Conservation (phyloP, 2,113 vertebrate species). For the Meleagris gallopavo region DNA sequence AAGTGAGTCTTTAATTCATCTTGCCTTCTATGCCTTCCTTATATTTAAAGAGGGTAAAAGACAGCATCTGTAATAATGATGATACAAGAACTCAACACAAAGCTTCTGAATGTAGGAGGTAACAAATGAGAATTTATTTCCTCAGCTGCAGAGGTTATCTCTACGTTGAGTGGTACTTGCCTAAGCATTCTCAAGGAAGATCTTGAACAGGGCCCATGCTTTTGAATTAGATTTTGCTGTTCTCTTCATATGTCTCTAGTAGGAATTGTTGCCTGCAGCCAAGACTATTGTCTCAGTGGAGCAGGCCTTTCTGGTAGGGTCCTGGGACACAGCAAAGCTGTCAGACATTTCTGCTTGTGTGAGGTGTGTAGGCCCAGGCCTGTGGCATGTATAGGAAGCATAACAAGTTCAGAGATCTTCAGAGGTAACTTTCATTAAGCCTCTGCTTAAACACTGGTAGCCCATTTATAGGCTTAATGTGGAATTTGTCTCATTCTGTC, state of each 20-base stretch:
- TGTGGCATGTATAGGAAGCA: background rate
- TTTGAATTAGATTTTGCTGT: background rate
- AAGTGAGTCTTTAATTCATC: background rate
- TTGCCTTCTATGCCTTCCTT: background rate
- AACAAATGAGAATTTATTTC: background rate
- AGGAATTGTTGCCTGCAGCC: background rate
- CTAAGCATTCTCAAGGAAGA: background rate
- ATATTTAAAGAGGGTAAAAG: background rate
- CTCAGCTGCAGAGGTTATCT: background rate
- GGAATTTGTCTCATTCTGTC: background rate
- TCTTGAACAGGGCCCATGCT: background rate
- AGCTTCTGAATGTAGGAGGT: background rate
- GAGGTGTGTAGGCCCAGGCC: background rate
- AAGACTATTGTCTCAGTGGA: background rate
- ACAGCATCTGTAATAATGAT: rapidly evolving
- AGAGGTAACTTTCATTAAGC: background rate
- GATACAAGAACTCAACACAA: background rate
- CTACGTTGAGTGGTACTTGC: background rate
- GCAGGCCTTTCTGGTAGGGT: background rate
- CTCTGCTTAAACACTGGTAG: background rate
- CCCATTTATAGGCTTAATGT: background rate
- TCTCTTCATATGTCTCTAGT: background rate
- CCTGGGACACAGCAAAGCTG: background rate
- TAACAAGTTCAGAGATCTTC: rapidly evolving
- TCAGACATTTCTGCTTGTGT: rapidly evolving